phyloP scores from a whole-genome alignment of 2,797 vertebrate species.

The Malacoraja senta region DNA sequence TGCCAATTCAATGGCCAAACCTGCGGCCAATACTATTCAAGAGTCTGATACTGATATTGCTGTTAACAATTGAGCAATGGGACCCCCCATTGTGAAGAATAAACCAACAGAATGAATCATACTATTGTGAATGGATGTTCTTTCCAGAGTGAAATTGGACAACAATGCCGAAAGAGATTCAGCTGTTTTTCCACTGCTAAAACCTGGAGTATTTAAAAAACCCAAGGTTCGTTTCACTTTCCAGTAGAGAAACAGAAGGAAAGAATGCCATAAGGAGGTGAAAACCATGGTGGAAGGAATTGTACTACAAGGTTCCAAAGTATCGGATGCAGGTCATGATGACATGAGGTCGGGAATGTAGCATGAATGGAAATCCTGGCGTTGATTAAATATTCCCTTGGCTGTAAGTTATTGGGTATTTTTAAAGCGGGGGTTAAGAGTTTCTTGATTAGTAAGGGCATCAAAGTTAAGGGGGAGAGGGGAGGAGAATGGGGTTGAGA shows the following conservation, averaged over 20 bases:
- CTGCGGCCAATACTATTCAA: neutral
- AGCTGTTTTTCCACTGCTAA: neutral
- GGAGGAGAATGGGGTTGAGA: too few relatives aligned
- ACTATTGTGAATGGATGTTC: neutral
- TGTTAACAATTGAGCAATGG: neutral
- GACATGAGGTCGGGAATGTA: neutral
- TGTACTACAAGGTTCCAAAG: neutral
- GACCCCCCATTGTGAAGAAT: neutral
- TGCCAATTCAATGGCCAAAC: neutral
- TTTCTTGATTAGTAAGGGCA: too few relatives aligned
- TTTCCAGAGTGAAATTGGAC: neutral
- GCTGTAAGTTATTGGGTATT: neutral
- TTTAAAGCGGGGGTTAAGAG: too few relatives aligned
- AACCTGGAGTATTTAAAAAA: neutral
- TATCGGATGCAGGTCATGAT: neutral
- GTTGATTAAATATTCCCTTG: neutral
- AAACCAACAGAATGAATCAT: neutral
- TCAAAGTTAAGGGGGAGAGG: too few relatives aligned
- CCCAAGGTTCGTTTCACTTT: neutral
- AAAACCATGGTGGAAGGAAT: neutral
- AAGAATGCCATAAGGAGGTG: neutral
- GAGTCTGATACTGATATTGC: neutral
- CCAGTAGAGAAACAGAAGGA: too few relatives aligned
- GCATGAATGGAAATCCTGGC: neutral
- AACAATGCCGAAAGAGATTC: neutral